A percentile compares a stretch with the other conserved stretches of the same genome.
phyloP scores from a whole-genome alignment of 2,888 invertebrate genomes.

The Vesta saturnalis region DNA sequence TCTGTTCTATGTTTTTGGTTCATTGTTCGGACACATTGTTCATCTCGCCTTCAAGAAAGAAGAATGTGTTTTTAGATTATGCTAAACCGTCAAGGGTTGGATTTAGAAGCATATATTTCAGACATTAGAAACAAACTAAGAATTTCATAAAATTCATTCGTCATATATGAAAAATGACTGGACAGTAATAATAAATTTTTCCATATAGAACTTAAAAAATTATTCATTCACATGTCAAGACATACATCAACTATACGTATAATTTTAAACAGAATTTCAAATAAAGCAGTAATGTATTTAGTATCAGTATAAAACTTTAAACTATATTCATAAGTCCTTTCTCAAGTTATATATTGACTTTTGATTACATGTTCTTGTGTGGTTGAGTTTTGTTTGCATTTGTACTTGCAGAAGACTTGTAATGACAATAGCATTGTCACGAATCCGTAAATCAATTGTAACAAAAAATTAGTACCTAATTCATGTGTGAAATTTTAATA shows the following conservation, averaged over 20 bases:
- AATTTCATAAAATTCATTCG: slow-evolving; percentile 19
- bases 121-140: slow-evolving; percentile 23
- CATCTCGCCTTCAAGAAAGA: slow-evolving; percentile 53
- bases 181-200: slow-evolving; percentile 10
- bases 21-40: slow-evolving; percentile 54
- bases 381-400: too few species aligned
- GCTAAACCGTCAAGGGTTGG: slow-evolving; percentile 47
- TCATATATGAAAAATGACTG: slow-evolving; percentile 13
- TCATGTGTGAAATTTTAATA: too few species aligned
- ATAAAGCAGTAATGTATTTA: neutral
- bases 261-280: slow-evolving; percentile 7
- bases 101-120: slow-evolving; percentile 33
- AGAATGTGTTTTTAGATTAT: slow-evolving; percentile 57
- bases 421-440: too few species aligned
- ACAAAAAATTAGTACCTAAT: too few species aligned
- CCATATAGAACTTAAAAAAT: neutral
- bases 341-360: too few species aligned
- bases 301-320: neutral
- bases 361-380: too few species aligned
- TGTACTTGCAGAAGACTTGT: too few species aligned
- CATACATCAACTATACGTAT: slow-evolving; percentile 6
- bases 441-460: too few species aligned
- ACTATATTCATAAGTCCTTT: too few species aligned
- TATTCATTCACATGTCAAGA: slow-evolving; percentile 7
- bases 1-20: slow-evolving; percentile 55